phyloP scores from a whole-genome alignment of 2,113 vertebrate species.

The Pampusana beccarii region DNA sequence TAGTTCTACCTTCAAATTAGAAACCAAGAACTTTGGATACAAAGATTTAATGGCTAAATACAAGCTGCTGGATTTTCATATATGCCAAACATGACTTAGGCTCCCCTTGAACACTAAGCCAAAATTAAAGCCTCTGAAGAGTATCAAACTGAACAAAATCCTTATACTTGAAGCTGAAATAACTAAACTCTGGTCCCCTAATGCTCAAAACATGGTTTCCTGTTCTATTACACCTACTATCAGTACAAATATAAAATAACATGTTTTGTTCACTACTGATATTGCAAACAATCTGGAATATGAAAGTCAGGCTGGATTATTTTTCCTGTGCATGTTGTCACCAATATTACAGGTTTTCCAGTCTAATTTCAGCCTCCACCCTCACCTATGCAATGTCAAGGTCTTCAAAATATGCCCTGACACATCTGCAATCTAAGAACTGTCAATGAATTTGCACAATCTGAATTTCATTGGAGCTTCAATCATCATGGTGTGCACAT shows the following conservation, averaged over 20 bases:
- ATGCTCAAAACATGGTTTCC: neutral
- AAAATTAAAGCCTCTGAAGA: neutral
- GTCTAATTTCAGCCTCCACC: neutral
- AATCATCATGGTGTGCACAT: neutral
- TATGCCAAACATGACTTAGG: neutral
- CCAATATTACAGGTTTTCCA: neutral
- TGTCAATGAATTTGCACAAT: neutral
- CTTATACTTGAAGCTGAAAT: neutral
- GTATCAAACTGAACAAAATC: neutral
- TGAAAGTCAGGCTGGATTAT: neutral
- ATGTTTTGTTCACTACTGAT: neutral
- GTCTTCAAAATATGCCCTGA: neutral
- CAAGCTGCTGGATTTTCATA: neutral
- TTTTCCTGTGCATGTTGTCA: neutral
- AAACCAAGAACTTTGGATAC: neutral
- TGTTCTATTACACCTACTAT: neutral
- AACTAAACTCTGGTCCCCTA: neutral
- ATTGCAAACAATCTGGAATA: neutral
- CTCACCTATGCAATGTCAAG: neutral
- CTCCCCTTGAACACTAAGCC: neutral
- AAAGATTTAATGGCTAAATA: neutral
- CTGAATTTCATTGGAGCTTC: neutral
- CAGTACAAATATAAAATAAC: neutral
- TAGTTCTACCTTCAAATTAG: neutral
- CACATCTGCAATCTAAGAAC: neutral